A percentile compares a stretch with the other conserved stretches of the same genome.
Evolutionary conservation across 2,888 invertebrate genomes (phyloP).

Genomic region (Gryllus longicercus): DNA sequence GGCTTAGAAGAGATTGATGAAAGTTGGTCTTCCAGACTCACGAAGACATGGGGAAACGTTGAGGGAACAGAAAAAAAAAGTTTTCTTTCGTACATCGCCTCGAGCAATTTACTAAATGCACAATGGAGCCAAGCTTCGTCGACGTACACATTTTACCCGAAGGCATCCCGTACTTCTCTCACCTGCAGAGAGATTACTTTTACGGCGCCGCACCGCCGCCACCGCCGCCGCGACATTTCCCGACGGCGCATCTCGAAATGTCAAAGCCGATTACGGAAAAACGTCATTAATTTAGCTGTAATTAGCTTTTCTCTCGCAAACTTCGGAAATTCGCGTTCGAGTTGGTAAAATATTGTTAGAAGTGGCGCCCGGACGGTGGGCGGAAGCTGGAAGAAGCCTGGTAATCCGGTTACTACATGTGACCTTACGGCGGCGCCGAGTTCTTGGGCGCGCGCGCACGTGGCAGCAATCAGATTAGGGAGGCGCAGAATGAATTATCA

Average conservation of each 20-base stretch:
- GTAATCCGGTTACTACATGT: conserved; percentile 17
- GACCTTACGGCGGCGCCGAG: neutral
- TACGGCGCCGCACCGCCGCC: neutral
- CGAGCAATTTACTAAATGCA: no score
- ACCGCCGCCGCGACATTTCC: neutral
- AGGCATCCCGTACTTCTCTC: neutral
- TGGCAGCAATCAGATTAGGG: neutral
- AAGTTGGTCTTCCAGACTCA: no score
- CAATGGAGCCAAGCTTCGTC: no score
- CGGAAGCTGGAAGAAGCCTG: neutral
- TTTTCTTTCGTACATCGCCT: no score
- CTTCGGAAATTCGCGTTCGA: conserved; percentile 4
- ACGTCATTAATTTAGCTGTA: conserved; percentile 3
- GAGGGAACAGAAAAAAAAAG: no score
- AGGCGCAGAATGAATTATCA: neutral
- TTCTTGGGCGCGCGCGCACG: neutral
- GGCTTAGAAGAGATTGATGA: no score
- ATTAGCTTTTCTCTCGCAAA: neutral
- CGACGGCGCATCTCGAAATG: neutral
- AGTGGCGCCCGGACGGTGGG: neutral
- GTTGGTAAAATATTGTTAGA: conserved; percentile 17
- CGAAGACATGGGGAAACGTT: no score
- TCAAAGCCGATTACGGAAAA: neutral
- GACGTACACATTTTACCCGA: no score
- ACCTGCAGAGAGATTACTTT: neutral